Evolutionary conservation across 2,888 invertebrate species (phyloP).

Genomic region (Tipula confusa): DNA sequence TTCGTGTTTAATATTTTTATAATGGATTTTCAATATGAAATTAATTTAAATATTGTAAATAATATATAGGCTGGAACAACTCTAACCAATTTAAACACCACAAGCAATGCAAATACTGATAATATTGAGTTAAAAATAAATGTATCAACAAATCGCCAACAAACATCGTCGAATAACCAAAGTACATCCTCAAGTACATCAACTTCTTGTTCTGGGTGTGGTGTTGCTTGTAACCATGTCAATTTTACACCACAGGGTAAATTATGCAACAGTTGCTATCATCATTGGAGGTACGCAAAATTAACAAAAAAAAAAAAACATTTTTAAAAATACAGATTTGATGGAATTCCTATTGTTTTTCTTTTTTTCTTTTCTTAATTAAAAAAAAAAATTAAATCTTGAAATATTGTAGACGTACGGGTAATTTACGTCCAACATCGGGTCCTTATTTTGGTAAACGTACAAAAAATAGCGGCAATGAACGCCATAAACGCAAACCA

Average conservation of each 20-base stretch:
- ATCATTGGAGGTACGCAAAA: conserved; percentile 74
- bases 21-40: conserved; percentile 20
- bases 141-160: conserved; percentile 35
- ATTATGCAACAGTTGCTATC: conserved; percentile 79
- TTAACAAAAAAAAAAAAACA: neutral
- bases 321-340: neutral
- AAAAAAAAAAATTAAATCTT: conserved; percentile 29
- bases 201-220: conserved; percentile 55
- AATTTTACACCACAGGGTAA: conserved; percentile 71
- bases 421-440: conserved; percentile 72
- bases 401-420: conserved; percentile 63
- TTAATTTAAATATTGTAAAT: conserved; percentile 13
- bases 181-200: conserved; percentile 38
- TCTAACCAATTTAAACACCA: neutral
- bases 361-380: neutral
- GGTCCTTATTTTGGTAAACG: conserved; percentile 53
- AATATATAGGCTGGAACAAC: conserved; percentile 30
- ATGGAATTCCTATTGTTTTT: conserved; percentile 7
- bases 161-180: conserved; percentile 34
- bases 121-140: conserved; percentile 15
- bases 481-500: conserved; percentile 74
- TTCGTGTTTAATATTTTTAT: neutral
- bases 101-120: conserved; percentile 7
- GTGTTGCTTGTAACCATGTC: conserved; percentile 68
- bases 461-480: conserved; percentile 45